A percentile compares a stretch with the other conserved stretches of the same genome.
Evolutionary conservation across 2,113 vertebrate species (phyloP).

Genomic region (Odontesthes bonariensis): DNA sequence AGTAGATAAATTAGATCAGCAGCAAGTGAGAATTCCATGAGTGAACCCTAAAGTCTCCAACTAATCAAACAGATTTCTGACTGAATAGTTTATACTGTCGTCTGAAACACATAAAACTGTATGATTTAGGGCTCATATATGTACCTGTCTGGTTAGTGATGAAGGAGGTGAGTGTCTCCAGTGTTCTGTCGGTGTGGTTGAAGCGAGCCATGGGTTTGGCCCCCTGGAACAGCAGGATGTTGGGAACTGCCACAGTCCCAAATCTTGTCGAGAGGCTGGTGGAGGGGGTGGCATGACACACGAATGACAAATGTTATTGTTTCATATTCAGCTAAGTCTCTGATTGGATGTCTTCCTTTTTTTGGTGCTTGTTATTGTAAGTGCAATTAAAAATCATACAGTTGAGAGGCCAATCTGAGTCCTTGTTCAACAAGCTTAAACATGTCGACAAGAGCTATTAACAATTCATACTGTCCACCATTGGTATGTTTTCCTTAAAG

Average conservation of each 20-base stretch:
- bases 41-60: not conserved
- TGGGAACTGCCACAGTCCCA: conserved; percentile 97
- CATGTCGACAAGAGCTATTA: not conserved
- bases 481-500: no score
- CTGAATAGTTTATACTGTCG: not conserved
- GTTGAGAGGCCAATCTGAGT: not conserved
- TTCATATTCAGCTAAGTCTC: not conserved
- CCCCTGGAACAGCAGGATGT: conserved; percentile 97
- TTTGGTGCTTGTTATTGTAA: no score
- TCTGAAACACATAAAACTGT: not conserved
- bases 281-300: not conserved
- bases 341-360: no score
- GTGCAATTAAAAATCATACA: not conserved
- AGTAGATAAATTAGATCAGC: no score
- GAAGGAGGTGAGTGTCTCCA: conserved; percentile 92
- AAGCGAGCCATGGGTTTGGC: conserved; percentile 98
- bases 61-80: not conserved
- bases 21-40: not conserved
- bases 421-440: not conserved
- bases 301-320: not conserved
- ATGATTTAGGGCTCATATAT: not conserved
- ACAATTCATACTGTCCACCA: no score
- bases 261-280: conserved; percentile 95
- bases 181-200: conserved; percentile 94
- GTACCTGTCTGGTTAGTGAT: conserved; percentile 96